These are phyloP conservation scores for Marmota flaviventris DNA, from an alignment of 2,113 vertebrate species.

Conservation along the genomic window DNA sequence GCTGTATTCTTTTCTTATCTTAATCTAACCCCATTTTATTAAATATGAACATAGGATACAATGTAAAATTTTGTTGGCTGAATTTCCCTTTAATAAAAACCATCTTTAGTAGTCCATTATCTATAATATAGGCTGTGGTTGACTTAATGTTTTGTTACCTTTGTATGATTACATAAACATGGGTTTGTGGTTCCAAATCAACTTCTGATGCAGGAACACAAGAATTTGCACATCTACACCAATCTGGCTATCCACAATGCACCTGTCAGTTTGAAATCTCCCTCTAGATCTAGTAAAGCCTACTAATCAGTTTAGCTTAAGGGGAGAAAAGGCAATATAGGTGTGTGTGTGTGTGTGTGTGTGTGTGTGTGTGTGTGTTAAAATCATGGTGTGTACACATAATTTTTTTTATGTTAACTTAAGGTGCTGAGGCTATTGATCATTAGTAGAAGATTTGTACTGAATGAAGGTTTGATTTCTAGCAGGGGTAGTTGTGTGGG, in stretches of 20 bases:
- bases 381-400: no score
- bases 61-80: neutral
- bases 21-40: neutral
- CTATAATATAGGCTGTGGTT: neutral
- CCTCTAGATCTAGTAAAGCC: neutral
- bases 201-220: neutral
- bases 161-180: neutral
- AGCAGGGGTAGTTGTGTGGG: no score
- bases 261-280: neutral
- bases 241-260: neutral
- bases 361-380: no score
- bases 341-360: no score
- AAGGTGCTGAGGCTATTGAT: no score
- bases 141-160: neutral
- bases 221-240: neutral
- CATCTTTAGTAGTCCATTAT: neutral
- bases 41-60: neutral
- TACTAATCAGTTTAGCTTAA: neutral
- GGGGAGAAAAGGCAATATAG: neutral
- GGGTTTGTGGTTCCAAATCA: neutral
- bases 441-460: no score
- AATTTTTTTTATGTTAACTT: no score
- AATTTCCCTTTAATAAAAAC: neutral
- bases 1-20: no score
- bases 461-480: no score